Evolutionary conservation across 23 tunicate genomes (phyloP), one percentile per base, ranked within the genome.

Genomic region (Oikopleura vanhoeffeni): DNA sequence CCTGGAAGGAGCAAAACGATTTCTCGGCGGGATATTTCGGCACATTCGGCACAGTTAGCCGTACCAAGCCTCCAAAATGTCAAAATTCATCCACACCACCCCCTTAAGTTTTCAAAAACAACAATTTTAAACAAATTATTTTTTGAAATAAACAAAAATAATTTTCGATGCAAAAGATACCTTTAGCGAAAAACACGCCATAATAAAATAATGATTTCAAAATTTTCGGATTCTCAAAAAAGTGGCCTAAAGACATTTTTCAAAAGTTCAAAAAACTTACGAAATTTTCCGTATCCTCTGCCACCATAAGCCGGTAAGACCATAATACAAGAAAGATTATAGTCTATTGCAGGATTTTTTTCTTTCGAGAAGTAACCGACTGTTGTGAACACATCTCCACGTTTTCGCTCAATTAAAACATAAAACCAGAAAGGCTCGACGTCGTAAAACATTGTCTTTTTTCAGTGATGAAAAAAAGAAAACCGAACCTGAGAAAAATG

Each of bases 311-410:
- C 96, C 1, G 99, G 99, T 88, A 95, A 85, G 8, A 91, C 89
- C 0, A 95, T 76, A 39, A 95, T 95, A 57, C 99, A 95, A 2
- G 99, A 95, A 41, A 95, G 88, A 76, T 95, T 95, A 86, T 95
- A 89, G 83, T 90, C 89, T 41, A 90, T 84, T 60, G 89, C 91
- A 4, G 99, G 89, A 41, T 95, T 90, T 41, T 95, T 95, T 77
- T 95, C 96, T 85, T 95, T 95, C 28, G 96, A 90, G 67, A 95
- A 95, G 57, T 95, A 95, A 28, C 99, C 99, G 38, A 95, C 91
- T 87, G 91, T 90, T 49, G 91, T 94, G 30, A 88, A 86, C 57
- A 87, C 77, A 41, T 90, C 90, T 1, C 90, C 90, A 30, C 79
- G 79, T 71, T 71, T 71, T 18, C 79, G 79, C 67, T 90, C 96